Percentiles rank a stretch among this genome's conserved stretches.
Evolutionary conservation across 2,888 invertebrate genomes (phyloP).

Genomic region (Dexiosoma caninum): DNA sequence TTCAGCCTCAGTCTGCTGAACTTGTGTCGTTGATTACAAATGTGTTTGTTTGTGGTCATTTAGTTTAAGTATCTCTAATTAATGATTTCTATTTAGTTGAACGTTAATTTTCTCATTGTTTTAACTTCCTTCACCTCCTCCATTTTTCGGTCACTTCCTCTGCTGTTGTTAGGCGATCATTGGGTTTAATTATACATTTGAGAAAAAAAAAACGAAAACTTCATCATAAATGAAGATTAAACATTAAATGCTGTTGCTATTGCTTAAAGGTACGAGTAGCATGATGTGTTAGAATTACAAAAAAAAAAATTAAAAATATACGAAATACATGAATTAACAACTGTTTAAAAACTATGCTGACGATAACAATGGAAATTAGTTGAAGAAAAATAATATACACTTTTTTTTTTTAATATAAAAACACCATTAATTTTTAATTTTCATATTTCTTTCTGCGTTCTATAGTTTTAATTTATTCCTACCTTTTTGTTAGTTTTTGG

Average conservation of each 20-base stretch:
- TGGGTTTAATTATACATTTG: slow-evolving; percentile 7
- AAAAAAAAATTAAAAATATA: neutral
- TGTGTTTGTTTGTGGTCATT: slow-evolving; percentile 46
- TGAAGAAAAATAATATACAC: slow-evolving; percentile 24
- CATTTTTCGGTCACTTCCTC: slow-evolving; percentile 24
- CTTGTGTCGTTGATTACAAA: neutral
- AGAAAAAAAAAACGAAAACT: too few relatives aligned
- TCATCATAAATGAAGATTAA: slow-evolving; percentile 20
- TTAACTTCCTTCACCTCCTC: slow-evolving; percentile 38
- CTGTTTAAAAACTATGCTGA: neutral
- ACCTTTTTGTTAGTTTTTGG: neutral
- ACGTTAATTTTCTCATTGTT: slow-evolving; percentile 60
- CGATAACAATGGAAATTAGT: slow-evolving; percentile 44
- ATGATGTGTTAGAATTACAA: neutral
- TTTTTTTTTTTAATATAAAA: neutral
- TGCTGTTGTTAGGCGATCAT: neutral
- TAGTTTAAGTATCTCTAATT: slow-evolving; percentile 57
- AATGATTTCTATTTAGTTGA: slow-evolving; percentile 59
- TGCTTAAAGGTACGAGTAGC: slow-evolving; percentile 13
- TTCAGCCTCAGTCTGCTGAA: neutral
- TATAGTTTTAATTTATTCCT: neutral
- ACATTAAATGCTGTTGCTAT: neutral
- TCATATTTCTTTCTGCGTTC: neutral
- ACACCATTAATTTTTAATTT: slow-evolving; percentile 15
- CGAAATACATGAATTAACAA: neutral